phyloP scores from a whole-genome alignment of 2,888 invertebrate species.

The Saturnia pavonia region DNA sequence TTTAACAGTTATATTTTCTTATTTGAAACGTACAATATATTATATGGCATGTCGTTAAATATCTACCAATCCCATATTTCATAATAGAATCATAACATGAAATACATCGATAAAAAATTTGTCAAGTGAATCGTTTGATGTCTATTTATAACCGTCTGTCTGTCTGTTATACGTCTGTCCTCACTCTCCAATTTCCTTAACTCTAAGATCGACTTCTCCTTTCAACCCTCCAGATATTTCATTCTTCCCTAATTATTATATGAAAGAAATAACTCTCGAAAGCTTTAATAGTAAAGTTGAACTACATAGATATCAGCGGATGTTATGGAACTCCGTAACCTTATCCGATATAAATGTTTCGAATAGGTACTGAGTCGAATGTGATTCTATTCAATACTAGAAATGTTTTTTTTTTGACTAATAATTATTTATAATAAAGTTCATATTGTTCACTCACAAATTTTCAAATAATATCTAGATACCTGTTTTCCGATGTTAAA shows the following conservation, averaged over 20 bases:
- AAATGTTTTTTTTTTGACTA: too few species aligned
- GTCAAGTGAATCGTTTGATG: conserved; percentile 3
- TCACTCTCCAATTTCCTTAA: background rate
- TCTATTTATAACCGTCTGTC: background rate
- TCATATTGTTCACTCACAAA: too few species aligned
- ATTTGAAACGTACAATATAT: too few species aligned
- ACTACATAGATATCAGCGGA: too few species aligned
- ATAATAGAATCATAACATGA: background rate
- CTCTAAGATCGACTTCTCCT: background rate
- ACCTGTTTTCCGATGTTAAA: too few species aligned
- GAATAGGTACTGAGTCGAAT: too few species aligned
- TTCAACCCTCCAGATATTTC: background rate
- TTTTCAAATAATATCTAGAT: too few species aligned
- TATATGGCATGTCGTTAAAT: background rate
- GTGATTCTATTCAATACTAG: too few species aligned
- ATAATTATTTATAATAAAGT: too few species aligned
- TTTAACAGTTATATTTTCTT: too few species aligned
- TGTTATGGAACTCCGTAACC: too few species aligned
- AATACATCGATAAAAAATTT: background rate
- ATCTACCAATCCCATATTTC: background rate
- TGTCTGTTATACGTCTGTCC: background rate
- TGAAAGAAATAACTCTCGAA: background rate
- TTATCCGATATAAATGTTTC: too few species aligned
- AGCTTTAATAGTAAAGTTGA: background rate
- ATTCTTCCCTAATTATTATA: background rate